phyloP scores from a whole-genome alignment of 2,888 invertebrate species.

The Tethea ocularis region DNA sequence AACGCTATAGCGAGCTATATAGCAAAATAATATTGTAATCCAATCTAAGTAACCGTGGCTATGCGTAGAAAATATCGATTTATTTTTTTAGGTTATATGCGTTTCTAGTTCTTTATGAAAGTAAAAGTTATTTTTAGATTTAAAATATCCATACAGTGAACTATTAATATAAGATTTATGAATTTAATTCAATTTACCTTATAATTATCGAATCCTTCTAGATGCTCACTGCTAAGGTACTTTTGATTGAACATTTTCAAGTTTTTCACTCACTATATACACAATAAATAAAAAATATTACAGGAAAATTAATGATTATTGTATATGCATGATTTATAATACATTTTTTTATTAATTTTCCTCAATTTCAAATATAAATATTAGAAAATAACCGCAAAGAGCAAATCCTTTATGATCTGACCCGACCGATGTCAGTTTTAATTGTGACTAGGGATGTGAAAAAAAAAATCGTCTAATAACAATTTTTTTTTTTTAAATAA shows the following conservation, averaged over 20 bases:
- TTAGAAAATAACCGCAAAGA: background rate
- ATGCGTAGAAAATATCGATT: conserved; percentile 55
- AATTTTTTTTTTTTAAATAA: too few relatives aligned
- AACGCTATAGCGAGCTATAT: too few relatives aligned
- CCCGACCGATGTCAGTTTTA: too few relatives aligned
- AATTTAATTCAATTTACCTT: conserved; percentile 83
- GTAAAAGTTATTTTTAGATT: background rate
- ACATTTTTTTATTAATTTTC: background rate
- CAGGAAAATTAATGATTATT: background rate
- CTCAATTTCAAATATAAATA: background rate
- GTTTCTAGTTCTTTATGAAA: background rate
- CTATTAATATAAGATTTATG: background rate
- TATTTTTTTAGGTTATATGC: conserved; percentile 47
- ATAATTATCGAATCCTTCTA: conserved; percentile 97
- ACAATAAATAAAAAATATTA: background rate
- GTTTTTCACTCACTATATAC: conserved; percentile 25
- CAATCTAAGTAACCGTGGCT: background rate
- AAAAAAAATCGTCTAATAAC: too few relatives aligned
- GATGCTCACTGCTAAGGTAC: conserved; percentile 92
- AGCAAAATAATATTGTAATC: background rate
- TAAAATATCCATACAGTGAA: conserved; percentile 10
- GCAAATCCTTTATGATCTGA: too few relatives aligned
- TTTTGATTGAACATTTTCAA: conserved; percentile 85
- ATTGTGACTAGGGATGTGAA: too few relatives aligned
- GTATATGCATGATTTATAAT: background rate